phyloP scores from a whole-genome alignment of 2,888 invertebrate species.

The Microctonus aethiopoides region DNA sequence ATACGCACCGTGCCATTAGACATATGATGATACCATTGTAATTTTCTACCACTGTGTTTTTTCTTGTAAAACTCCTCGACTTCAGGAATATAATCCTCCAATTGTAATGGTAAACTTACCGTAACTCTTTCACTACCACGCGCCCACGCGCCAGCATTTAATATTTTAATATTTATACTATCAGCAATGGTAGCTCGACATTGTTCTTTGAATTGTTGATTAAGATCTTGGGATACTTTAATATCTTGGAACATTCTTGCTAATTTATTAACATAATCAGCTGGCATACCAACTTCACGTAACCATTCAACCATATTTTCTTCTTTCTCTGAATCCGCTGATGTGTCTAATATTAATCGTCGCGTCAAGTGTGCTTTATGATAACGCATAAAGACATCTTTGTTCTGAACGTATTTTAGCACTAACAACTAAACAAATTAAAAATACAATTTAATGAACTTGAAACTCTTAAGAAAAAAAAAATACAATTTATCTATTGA shows the following conservation, averaged over 20 bases:
- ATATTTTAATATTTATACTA: slow-evolving; percentile 97
- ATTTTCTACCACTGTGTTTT: slow-evolving; percentile 96
- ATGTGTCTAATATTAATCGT: slow-evolving; percentile 95
- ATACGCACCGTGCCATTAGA: slow-evolving; percentile 89
- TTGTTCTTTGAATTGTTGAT: slow-evolving; percentile 86
- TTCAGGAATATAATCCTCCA: slow-evolving; percentile 99
- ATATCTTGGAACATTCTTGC: slow-evolving; percentile 99
- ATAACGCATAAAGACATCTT: slow-evolving; percentile 99
- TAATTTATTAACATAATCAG: slow-evolving; percentile 98
- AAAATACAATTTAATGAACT: slow-evolving; percentile 20
- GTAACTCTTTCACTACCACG: slow-evolving; percentile 93
- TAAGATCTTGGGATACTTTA: slow-evolving; percentile 96
- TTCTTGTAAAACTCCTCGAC: slow-evolving; percentile 98
- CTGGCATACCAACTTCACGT: slow-evolving; percentile 98
- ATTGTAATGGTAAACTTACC: slow-evolving; percentile 94
- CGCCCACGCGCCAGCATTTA: slow-evolving; percentile 99
- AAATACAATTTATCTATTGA: background rate
- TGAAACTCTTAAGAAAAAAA: background rate
- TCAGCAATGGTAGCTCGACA: slow-evolving; percentile 84
- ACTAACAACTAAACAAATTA: slow-evolving; percentile 77
- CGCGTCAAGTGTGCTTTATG: slow-evolving; percentile 98
- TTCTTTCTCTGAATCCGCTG: slow-evolving; percentile 98
- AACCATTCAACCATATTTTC: slow-evolving; percentile 99
- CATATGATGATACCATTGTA: slow-evolving; percentile 99
- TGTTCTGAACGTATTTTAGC: slow-evolving; percentile 98